Base-by-base conservation (phyloP, 2,113 vertebrate genomes). In the Variabilichromis moorii region DNA sequence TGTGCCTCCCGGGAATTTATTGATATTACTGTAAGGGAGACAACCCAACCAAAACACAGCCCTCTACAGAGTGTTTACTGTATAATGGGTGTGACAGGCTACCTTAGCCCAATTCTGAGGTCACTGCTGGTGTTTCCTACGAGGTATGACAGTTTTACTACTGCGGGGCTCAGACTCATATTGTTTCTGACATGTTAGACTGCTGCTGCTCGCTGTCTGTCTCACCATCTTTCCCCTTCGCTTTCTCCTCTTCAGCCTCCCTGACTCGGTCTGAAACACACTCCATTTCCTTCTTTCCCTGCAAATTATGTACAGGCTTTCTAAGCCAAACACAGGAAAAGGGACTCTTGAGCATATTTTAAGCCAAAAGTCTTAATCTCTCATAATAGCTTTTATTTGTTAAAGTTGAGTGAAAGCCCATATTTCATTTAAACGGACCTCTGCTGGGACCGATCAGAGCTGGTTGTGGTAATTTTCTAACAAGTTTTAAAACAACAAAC, bases 91-190 rank as follows among this genome's bases (percentile, higher is more conserved):
- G 89, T 91, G 93, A 94, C 94, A 93, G 87, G 54, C 82, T 85
- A 90, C 89, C 84, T 89, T 82, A 80, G 91, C 81, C 83, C 88
- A 83, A 88, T 89, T 88, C 90, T 88, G 88, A 89, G 92, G 90
- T 92, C 90, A 93, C 42, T 47, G 78, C 82, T 86, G 91, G 91
- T 92, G 91, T 92, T 94, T 93, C 90, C 92, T 94, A 90, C 68
- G 7, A 92, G 82, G 83, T 85, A 40, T 90, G 93, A 94, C 93
- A 93, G 87, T 86, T 95, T 94, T 91, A 94, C 92, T 76, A 86
- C 90, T 73, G 71, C 61, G 3, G 85, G 79, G 78, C 83, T 92
- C 81, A 47, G 78, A 90, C 90, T 85, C 12, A 13, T 86, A 93
- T 92, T 76, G 79, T 87, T 93, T 88, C 87, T 90, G 91, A 95